Percentiles rank a stretch among this genome's conserved stretches.
Evolutionary conservation across 2,797 vertebrate genomes (phyloP).

Genomic region (Loriculus beryllinus): DNA sequence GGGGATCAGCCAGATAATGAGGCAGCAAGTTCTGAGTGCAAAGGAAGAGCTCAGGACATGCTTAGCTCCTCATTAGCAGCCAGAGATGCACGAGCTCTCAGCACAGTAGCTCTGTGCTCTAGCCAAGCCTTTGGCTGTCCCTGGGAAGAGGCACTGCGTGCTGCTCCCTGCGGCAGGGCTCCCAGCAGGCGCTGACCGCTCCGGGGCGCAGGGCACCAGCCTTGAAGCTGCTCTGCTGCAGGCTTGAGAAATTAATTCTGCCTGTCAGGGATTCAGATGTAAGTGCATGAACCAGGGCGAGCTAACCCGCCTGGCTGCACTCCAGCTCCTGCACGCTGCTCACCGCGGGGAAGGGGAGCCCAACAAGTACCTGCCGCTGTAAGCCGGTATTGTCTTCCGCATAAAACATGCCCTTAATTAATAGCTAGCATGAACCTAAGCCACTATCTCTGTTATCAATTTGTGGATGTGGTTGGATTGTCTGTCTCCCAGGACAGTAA

Average conservation of each 20-base stretch:
- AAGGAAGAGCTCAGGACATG: background rate
- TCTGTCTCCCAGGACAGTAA: constrained; percentile 68
- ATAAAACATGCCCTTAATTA: constrained; percentile 65
- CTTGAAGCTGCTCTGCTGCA: constrained; percentile 47
- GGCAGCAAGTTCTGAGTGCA: constrained; percentile 13
- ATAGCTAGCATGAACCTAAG: constrained; percentile 51
- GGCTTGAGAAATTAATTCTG: constrained; percentile 72
- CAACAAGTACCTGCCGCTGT: constrained; percentile 13
- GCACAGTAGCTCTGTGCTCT: background rate
- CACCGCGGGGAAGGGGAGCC: constrained; percentile 6
- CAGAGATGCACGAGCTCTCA: background rate
- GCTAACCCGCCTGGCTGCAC: constrained; percentile 18
- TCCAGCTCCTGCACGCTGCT: background rate
- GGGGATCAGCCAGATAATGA: constrained; percentile 13
- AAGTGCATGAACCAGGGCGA: background rate
- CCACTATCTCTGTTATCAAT: constrained; percentile 58
- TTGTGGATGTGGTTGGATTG: constrained; percentile 67
- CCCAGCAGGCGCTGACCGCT: constrained; percentile 28
- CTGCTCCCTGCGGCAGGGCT: background rate
- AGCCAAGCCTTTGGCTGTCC: background rate
- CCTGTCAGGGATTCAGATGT: constrained; percentile 60
- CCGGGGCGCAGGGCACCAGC: constrained; percentile 4
- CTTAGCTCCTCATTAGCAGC: constrained; percentile 3
- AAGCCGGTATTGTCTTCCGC: constrained; percentile 46
- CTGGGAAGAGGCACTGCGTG: background rate